These are phyloP conservation scores for Caenorhabditis becei DNA, from an alignment of 2,888 invertebrate genomes.

Conservation along the genomic window DNA sequence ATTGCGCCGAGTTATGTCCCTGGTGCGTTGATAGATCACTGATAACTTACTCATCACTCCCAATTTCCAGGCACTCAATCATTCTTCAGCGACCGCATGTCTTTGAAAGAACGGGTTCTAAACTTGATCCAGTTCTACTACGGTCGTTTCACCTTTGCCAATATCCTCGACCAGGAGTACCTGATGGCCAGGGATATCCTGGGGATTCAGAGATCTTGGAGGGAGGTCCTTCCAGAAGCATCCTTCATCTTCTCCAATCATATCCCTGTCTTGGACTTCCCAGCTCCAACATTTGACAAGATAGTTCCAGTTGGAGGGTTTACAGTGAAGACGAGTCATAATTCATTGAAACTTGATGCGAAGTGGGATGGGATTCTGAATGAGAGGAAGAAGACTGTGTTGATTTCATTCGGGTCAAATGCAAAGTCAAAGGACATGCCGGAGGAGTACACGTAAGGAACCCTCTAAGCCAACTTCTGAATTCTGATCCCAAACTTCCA, in stretches of 20 bases:
- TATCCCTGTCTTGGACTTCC: conserved; percentile 67
- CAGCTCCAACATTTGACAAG: conserved; percentile 66
- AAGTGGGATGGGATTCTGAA: conserved; percentile 59
- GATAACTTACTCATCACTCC: too few species aligned
- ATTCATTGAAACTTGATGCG: conserved; percentile 39
- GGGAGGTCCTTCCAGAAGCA: conserved; percentile 56
- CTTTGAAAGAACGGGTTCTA: conserved; percentile 29
- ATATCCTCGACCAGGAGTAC: conserved; percentile 26
- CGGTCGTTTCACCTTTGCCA: conserved; percentile 33
- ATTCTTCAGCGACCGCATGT: conserved; percentile 31
- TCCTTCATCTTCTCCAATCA: conserved; percentile 64
- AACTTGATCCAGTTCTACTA: conserved; percentile 37
- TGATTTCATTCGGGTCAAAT: conserved; percentile 65
- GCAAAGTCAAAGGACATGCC: conserved; percentile 59
- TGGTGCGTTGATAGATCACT: conserved; percentile 16
- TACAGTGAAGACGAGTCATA: conserved; percentile 45
- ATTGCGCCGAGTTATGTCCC: conserved; percentile 49
- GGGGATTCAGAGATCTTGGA: conserved; percentile 27
- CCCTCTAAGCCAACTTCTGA: conserved; percentile 4
- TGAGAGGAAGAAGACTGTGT: conserved; percentile 53
- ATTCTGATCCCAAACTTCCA: too few species aligned
- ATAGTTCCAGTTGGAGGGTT: conserved; percentile 64
- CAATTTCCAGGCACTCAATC: too few species aligned
- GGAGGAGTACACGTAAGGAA: conserved; percentile 37
- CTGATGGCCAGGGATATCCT: conserved; percentile 23